Evolutionary conservation across 64 coral and sea anemone species (phyloP).

Genomic region (Montipora cactus): DNA sequence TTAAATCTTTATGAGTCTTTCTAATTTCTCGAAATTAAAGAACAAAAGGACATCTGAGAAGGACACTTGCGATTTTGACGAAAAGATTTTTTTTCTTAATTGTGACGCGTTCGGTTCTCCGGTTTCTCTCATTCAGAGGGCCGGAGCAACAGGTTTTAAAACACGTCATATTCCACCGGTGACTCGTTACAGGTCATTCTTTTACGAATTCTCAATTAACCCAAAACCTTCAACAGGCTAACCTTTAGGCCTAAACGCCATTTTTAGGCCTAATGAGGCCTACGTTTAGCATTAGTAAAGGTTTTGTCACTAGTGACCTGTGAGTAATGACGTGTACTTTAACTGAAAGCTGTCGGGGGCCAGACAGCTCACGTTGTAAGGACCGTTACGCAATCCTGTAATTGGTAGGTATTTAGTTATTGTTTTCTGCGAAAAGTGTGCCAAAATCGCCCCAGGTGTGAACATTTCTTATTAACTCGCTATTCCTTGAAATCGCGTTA

Average conservation of each 20-base stretch:
- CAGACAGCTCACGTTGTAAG: background rate
- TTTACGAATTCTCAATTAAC: background rate
- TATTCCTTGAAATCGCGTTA: background rate
- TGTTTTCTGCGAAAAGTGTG: background rate
- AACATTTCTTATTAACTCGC: background rate
- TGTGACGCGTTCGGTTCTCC: background rate
- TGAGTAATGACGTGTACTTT: background rate
- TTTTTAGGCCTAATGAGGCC: background rate
- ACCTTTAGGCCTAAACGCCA: background rate
- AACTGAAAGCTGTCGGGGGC: background rate
- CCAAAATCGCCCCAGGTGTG: background rate
- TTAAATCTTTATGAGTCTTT: background rate
- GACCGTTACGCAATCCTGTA: too few relatives aligned
- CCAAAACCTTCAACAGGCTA: background rate
- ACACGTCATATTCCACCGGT: background rate
- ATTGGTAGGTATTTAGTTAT: background rate
- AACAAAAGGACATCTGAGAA: background rate
- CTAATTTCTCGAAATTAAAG: background rate
- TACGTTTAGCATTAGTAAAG: background rate
- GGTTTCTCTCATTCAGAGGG: background rate
- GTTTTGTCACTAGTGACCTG: background rate
- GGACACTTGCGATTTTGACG: background rate
- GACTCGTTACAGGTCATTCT: background rate
- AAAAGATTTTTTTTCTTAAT: background rate
- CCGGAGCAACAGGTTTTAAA: background rate